Percentiles rank a stretch among this genome's conserved stretches.
phyloP scores from a whole-genome alignment of 2,113 vertebrate species.

The Muscicapa adusta region DNA sequence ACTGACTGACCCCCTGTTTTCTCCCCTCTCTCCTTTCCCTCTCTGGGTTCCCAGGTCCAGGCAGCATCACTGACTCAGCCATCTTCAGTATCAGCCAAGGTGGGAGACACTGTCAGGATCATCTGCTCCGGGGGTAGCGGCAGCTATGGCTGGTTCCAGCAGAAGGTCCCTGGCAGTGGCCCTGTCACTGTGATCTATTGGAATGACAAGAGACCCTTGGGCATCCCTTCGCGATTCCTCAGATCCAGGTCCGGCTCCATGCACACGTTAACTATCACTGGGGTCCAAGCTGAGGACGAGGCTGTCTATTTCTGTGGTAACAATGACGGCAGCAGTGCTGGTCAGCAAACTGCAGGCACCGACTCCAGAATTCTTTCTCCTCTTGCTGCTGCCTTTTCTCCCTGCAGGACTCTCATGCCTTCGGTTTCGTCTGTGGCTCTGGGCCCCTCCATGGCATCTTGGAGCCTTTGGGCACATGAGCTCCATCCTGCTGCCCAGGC shows the following conservation, averaged over 20 bases:
- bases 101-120: background rate
- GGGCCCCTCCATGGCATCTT: too few relatives aligned
- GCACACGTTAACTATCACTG: background rate
- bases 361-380: too few relatives aligned
- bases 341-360: too few relatives aligned
- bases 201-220: background rate
- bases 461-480: background rate
- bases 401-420: too few relatives aligned
- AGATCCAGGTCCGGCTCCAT: rapidly evolving
- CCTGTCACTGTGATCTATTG: background rate
- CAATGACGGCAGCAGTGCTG: rapidly evolving
- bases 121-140: background rate
- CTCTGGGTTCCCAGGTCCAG: too few relatives aligned
- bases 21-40: too few relatives aligned
- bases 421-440: background rate
- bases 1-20: too few relatives aligned
- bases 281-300: background rate
- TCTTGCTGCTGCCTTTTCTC: background rate
- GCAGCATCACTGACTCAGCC: too few relatives aligned
- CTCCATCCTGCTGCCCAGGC: background rate
- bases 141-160: background rate
- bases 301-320: background rate
- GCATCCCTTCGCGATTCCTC: background rate
- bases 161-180: background rate
- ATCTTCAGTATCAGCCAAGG: too few relatives aligned